Conservation (phyloP, 2,797 vertebrate genomes). For the Adelosebastes latens region DNA sequence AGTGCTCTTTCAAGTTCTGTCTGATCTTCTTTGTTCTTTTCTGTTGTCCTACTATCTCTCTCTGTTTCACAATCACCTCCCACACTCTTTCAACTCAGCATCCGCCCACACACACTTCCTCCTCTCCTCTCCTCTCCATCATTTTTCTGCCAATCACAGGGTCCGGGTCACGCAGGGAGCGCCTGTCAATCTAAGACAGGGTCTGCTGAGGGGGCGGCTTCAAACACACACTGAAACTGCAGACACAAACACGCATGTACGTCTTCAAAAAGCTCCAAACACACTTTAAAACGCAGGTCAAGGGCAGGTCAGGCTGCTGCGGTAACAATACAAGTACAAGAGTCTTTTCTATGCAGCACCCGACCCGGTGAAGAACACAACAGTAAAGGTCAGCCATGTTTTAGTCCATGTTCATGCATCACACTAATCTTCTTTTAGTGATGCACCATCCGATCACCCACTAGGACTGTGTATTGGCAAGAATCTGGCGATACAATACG, state of each 20-base stretch:
- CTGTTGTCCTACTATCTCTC: neutral
- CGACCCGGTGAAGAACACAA: too few species aligned
- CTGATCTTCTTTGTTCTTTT: neutral
- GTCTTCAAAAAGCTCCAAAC: constrained; percentile 24
- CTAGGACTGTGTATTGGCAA: rapidly evolving
- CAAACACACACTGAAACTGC: neutral
- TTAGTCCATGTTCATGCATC: neutral
- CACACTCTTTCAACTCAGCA: constrained; percentile 12
- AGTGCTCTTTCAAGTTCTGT: neutral
- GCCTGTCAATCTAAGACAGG: constrained; percentile 44
- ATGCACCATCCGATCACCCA: too few species aligned
- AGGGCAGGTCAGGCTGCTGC: neutral
- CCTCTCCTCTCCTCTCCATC: neutral
- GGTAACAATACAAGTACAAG: neutral
- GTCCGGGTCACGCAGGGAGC: constrained; percentile 7
- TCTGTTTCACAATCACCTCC: constrained; percentile 23
- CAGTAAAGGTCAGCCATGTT: neutral
- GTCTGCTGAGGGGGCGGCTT: constrained; percentile 21
- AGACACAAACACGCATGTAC: neutral
- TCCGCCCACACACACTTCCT: neutral
- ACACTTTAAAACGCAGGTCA: constrained; percentile 6
- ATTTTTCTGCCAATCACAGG: constrained; percentile 43
- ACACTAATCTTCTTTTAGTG: too few species aligned
- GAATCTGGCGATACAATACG: too few species aligned
- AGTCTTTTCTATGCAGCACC: too few species aligned